Conservation (phyloP, 2,888 invertebrate genomes). For the Hyles lineata region DNA sequence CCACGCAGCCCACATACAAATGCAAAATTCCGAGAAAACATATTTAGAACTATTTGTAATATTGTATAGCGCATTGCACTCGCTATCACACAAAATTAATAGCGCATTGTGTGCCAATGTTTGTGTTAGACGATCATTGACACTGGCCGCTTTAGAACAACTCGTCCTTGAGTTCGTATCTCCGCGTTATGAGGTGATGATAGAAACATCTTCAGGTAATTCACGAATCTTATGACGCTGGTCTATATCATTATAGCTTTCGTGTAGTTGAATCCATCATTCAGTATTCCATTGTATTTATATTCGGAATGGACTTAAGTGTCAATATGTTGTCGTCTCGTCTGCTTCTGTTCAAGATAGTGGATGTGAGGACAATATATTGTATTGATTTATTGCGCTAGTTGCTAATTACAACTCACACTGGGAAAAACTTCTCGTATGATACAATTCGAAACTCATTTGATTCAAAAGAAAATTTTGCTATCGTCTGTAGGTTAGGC, state of each 20-base stretch:
- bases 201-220: conserved; percentile 12
- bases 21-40: conserved; percentile 19
- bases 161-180: conserved; percentile 19
- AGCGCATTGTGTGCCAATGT: conserved; percentile 35
- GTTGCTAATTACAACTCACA: too few relatives aligned
- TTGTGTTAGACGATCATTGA: conserved; percentile 37
- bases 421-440: too few relatives aligned
- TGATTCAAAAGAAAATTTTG: too few relatives aligned
- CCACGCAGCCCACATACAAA: conserved; percentile 23
- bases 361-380: too few relatives aligned
- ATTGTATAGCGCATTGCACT: conserved; percentile 22
- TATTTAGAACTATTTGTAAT: conserved; percentile 16
- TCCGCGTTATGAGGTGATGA: neutral
- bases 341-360: too few relatives aligned
- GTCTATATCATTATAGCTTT: neutral
- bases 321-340: too few relatives aligned
- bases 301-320: too few relatives aligned
- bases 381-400: too few relatives aligned
- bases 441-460: too few relatives aligned
- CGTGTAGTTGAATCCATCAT: neutral
- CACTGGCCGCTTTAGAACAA: conserved; percentile 26
- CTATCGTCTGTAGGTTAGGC: too few relatives aligned
- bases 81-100: conserved; percentile 21
- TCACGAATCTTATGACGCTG: neutral
- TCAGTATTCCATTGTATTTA: too few relatives aligned